Evolutionary conservation across 1,140 invertebrate species (phyloP).

Genomic region (Ganaspis sp.): DNA sequence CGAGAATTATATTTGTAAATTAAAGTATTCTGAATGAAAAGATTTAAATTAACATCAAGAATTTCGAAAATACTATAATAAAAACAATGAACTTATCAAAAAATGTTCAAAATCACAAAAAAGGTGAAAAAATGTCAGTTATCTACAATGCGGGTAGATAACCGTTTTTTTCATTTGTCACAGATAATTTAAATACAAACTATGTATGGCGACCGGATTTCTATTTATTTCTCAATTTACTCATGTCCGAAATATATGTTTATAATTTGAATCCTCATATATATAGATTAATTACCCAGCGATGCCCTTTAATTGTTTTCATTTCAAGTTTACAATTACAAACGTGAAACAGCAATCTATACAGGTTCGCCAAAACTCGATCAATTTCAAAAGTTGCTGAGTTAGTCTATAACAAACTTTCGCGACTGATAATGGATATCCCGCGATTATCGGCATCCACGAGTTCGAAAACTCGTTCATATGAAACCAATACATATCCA

Average conservation of each 20-base stretch:
- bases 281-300: background rate
- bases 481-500: constrained; percentile 1
- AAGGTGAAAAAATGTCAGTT: too few relatives aligned
- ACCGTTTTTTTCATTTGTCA: too few relatives aligned
- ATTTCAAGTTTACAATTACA: background rate
- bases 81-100: too few relatives aligned
- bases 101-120: too few relatives aligned
- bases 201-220: too few relatives aligned
- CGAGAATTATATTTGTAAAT: too few relatives aligned
- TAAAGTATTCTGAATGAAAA: too few relatives aligned
- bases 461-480: constrained; percentile 5
- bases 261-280: background rate
- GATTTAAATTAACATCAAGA: too few relatives aligned
- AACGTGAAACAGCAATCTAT: background rate
- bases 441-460: constrained; percentile 18
- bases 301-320: background rate
- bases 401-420: constrained; percentile 29
- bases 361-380: constrained; percentile 2
- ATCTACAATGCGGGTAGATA: too few relatives aligned
- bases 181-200: too few relatives aligned
- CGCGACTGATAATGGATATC: constrained; percentile 27
- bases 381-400: constrained; percentile 29
- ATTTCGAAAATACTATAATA: too few relatives aligned
- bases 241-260: background rate
- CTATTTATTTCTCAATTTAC: background rate